Evolutionary conservation across 2,797 vertebrate species (phyloP), one percentile per base, ranked within the genome.

Genomic region (Pempheris klunzingeri): DNA sequence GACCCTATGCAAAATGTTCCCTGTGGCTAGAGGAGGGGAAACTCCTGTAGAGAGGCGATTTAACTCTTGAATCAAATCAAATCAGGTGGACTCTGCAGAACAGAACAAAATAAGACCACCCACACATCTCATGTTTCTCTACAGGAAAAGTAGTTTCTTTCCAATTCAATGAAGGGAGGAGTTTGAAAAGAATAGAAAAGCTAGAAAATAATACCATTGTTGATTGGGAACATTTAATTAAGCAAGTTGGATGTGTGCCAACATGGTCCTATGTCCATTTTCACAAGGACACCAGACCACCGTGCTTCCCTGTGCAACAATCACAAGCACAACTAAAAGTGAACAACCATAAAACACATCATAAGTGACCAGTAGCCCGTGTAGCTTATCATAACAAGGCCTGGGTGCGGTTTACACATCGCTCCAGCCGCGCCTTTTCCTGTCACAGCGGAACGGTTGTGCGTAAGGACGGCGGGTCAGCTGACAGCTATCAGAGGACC

Each of bases 351-450:
- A 4, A 71, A 58, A 63, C 15, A 1, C 65, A 41, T 28, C 49
- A 49, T 80, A 57, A 71, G 3, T 44, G 67, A 47, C 61, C 64
- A 26, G 20, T 30, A 55, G 24, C 22, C 15, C 13, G 0, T 49
- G 14, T 22, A 41, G 54, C 78, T 88, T 92, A 90, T 91, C 84
- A 44, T n/a, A 80, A 72, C 22, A 61, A 20, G 87, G 85, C 80
- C 87, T 91, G 93, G 92, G 93, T 88, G 92, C 88, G 92, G 92
- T 82, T 90, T 83, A 68, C 54, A 62, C 82, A 46, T 26, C 71
- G 71, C 43, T 76, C 47, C 85, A 83, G 92, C 92, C 93, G 90
- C 93, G 92, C 93, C 93, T 93, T 94, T 93, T 92, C 92, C 92
- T 90, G 87, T 90, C 84, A 84, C 74, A 71, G 71, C 83, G 71